phyloP scores from a whole-genome alignment of 1,140 invertebrate species.

The Drosophila obscura region DNA sequence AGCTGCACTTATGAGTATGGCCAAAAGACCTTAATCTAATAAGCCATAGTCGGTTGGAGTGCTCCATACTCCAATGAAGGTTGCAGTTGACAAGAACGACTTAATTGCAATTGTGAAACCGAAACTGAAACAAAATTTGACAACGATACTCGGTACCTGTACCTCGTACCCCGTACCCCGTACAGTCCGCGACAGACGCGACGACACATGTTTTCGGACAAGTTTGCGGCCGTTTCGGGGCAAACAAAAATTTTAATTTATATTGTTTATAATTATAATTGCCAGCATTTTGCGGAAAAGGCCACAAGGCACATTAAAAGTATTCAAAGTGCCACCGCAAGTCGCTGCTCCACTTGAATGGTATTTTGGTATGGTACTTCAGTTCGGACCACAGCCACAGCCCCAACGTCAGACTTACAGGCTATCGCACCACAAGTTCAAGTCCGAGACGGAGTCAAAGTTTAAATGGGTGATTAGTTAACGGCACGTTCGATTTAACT shows the following conservation, averaged over 20 bases:
- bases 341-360: constrained; percentile 37
- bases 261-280: constrained; percentile 79
- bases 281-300: constrained; percentile 62
- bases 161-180: too few relatives aligned
- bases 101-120: constrained; percentile 54
- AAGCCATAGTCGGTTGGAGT: constrained; percentile 10
- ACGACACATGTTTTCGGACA: constrained; percentile 45
- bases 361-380: neutral
- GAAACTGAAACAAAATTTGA: constrained; percentile 39
- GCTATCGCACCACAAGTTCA: constrained; percentile 57
- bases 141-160: constrained; percentile 2
- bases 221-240: constrained; percentile 42
- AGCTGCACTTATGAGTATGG: constrained; percentile 49
- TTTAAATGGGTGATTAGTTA: constrained; percentile 67
- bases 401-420: neutral
- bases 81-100: constrained; percentile 68
- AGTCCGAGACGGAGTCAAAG: constrained; percentile 22
- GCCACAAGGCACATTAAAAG: constrained; percentile 68
- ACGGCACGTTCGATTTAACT: constrained; percentile 62
- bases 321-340: constrained; percentile 32
- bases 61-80: constrained; percentile 36
- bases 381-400: neutral
- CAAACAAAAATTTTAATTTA: constrained; percentile 67
- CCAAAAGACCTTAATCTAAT: constrained; percentile 73
- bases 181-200: neutral